phyloP scores from a whole-genome alignment of 2,888 invertebrate genomes.

The Marronus borbonicus region DNA sequence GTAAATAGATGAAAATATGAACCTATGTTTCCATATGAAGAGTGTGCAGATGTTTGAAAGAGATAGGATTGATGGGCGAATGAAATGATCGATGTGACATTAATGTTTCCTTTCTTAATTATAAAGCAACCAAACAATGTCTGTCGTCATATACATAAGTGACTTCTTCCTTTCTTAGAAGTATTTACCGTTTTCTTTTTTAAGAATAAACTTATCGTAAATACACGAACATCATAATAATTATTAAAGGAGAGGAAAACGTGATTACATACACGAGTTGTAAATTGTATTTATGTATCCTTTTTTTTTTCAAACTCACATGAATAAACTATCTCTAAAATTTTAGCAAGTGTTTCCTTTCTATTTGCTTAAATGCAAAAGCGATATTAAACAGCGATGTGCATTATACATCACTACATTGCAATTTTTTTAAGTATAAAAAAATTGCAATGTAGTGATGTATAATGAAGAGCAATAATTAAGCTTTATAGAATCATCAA shows the following conservation, averaged over 20 bases:
- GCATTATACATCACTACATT: too few species aligned
- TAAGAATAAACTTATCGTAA: slow-evolving; percentile 20
- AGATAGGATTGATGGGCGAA: slow-evolving; percentile 1
- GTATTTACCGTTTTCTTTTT: slow-evolving; percentile 20
- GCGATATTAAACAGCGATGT: too few species aligned
- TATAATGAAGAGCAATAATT: too few species aligned
- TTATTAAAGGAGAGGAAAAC: slow-evolving; percentile 11
- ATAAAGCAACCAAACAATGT: slow-evolving; percentile 32
- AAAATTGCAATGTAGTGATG: too few species aligned
- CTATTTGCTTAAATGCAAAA: neutral
- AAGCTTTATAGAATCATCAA: too few species aligned
- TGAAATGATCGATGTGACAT: neutral
- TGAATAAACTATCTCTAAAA: slow-evolving; percentile 45
- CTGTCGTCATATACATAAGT: slow-evolving; percentile 27
- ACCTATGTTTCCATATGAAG: slow-evolving; percentile 22
- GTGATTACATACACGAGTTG: slow-evolving; percentile 4
- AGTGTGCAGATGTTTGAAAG: neutral
- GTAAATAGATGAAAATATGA: slow-evolving; percentile 17
- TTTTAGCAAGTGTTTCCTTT: slow-evolving; percentile 17
- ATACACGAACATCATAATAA: slow-evolving; percentile 21
- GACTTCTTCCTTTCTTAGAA: slow-evolving; percentile 42
- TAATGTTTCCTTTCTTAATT: slow-evolving; percentile 21
- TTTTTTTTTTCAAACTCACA: slow-evolving; percentile 43
- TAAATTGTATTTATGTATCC: slow-evolving; percentile 41
- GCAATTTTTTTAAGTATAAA: too few species aligned